Base-by-base conservation (phyloP, 2,113 vertebrate genomes). In the Alectura lathami region DNA sequence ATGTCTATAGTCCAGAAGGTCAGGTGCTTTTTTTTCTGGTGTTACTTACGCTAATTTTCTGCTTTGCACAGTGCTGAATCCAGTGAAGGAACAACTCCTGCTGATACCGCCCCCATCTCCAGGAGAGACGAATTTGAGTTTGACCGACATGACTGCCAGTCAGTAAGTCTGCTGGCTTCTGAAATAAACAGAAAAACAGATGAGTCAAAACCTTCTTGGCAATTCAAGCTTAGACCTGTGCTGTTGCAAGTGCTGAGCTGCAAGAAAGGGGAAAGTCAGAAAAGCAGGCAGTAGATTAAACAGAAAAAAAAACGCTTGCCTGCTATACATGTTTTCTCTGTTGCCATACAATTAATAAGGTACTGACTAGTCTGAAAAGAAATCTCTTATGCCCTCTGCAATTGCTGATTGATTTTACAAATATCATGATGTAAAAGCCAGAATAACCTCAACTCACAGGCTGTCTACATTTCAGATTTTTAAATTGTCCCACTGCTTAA, bases 11-110 rank as follows among this genome's bases (percentile, higher is more conserved):
- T 75, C 43, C 83, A 32, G 18, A 4, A 0, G 0, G 12, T 17
- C 38, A 34, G 17, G 30, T 40, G 30, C 45, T 54, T 30, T 42
- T 42, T 3, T 67, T 18, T n/a, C 51, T 59, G 30, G 26, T 22
- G 45, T 10, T 79, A 98, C 98, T 98, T 87, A 98, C 98, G 91
- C 83, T 66, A 97, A 70, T 83, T 97, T 98, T 75, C 97, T 96
- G 96, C 96, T 95, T 47, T 98, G 98, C 9, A 97, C n/a, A 0
- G 96, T 97, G 95, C 98, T 97, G 96, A 98, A 98, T 20, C 98
- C 98, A 0, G 98, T 98, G 32, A 98, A 98, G 93, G 98, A 98
- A 69, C 97, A 97, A 22, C 98, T 98, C 74, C 98, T 97, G 85
- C 97, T 98, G 96, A 98, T 93, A 8, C 92, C 92, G 13, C 92